These are phyloP conservation scores for Patella depressa DNA, from an alignment of 2,888 invertebrate genomes.

Conservation along the genomic window DNA sequence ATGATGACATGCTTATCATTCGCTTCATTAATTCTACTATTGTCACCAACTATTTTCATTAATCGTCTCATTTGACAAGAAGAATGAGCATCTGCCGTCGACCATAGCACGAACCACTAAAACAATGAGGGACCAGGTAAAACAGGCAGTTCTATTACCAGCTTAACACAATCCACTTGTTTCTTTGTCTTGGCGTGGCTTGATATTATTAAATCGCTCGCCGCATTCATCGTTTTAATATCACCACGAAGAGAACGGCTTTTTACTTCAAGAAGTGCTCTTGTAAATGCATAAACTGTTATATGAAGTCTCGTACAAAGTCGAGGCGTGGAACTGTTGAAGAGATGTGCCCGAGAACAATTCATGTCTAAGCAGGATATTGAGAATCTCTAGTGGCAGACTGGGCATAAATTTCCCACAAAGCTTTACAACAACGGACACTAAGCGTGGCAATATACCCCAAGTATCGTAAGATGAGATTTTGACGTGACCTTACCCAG, in stretches of 20 bases:
- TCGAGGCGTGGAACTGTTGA: neutral
- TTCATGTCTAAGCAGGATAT: constrained; percentile 13
- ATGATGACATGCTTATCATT: neutral
- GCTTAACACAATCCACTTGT: constrained; percentile 7
- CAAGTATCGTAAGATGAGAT: constrained; percentile 3
- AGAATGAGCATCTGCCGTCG: constrained; percentile 4
- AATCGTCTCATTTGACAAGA: neutral
- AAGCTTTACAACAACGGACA: neutral
- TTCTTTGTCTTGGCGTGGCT: constrained; percentile 2
- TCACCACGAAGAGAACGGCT: neutral
- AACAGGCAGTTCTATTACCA: constrained; percentile 5
- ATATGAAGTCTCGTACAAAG: constrained; percentile 2
- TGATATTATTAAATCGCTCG: constrained; percentile 9
- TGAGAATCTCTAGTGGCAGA: constrained; percentile 7
- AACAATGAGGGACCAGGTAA: constrained; percentile 5
- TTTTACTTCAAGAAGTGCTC: constrained; percentile 3
- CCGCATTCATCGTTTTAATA: constrained; percentile 6
- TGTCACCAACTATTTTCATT: constrained; percentile 2
- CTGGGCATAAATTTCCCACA: constrained; percentile 7
- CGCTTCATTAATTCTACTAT: constrained; percentile 5
- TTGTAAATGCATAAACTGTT: constrained; percentile 11
- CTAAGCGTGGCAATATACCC: neutral
- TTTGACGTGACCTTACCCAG: constrained; percentile 10
- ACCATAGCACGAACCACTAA: neutral
- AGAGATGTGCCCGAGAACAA: neutral